These are phyloP conservation scores for Oscarella lobularis DNA, from an alignment of 37 sponge, comb jelly and placozoan genomes.

Conservation along the genomic window DNA sequence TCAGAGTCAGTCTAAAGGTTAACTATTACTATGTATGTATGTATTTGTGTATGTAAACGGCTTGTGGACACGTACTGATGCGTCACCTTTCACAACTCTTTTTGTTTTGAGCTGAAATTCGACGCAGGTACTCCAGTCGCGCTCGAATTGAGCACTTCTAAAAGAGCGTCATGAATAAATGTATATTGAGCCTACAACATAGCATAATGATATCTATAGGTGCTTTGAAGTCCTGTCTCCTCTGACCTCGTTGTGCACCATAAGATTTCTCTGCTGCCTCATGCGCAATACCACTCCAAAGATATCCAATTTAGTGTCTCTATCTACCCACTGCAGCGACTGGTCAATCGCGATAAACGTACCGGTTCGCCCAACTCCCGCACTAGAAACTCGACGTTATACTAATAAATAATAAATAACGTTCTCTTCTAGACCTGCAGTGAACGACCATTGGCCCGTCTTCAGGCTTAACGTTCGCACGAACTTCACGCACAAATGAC, in stretches of 20 bases:
- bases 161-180: slow-evolving; percentile 88
- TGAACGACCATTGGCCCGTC: slow-evolving; percentile 73
- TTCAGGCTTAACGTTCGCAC: background rate
- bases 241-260: slow-evolving; percentile 93
- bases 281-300: slow-evolving; percentile 74
- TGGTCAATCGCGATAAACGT: slow-evolving; percentile 84
- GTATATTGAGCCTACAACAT: slow-evolving; percentile 84
- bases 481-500: slow-evolving; percentile 42
- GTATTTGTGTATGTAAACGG: no score
- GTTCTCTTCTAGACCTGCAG: slow-evolving; percentile 40
- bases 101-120: no score
- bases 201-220: no score
- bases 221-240: no score
- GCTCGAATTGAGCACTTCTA: slow-evolving; percentile 83
- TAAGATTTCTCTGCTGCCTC: slow-evolving; percentile 67
- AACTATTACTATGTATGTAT: no score
- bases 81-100: no score
- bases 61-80: no score
- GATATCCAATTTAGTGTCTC: slow-evolving; percentile 54
- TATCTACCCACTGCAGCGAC: slow-evolving; percentile 50
- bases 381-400: slow-evolving; percentile 9
- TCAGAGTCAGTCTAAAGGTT: no score
- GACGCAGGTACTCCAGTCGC: slow-evolving; percentile 56
- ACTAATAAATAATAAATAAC: no score
- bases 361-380: slow-evolving; percentile 83